Conservation (phyloP, 1,140 invertebrate species). For the Pogonus chalceus region DNA sequence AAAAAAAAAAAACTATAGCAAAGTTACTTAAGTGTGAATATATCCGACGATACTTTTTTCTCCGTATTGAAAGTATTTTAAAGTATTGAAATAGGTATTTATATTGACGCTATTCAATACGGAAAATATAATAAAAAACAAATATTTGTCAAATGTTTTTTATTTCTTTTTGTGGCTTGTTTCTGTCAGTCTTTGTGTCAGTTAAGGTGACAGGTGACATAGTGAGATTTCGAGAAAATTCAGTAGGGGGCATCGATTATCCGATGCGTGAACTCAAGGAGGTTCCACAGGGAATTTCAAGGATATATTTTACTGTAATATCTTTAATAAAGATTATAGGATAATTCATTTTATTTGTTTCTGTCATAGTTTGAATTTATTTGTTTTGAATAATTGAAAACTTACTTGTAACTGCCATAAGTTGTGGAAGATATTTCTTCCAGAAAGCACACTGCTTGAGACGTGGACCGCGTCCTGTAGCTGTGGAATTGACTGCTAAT, state of each 20-base stretch:
- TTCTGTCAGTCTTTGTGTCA: background rate
- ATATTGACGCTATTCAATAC: too few relatives aligned
- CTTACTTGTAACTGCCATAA: constrained; percentile 66
- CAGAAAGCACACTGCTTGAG: constrained; percentile 92
- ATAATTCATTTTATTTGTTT: background rate
- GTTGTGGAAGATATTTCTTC: constrained; percentile 87
- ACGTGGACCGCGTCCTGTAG: constrained; percentile 74
- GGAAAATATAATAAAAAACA: background rate
- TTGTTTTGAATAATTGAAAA: constrained; percentile 17
- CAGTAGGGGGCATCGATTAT: background rate
- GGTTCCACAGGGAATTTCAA: background rate
- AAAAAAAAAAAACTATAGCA: too few relatives aligned
- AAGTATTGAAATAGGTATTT: too few relatives aligned
- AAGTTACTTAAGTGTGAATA: too few relatives aligned
- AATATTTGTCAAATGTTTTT: background rate
- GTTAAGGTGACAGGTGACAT: background rate
- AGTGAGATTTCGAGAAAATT: background rate
- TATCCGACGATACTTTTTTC: too few relatives aligned
- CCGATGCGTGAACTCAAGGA: background rate
- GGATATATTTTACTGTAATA: background rate
- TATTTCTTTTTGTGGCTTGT: background rate
- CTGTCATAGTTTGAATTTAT: too few relatives aligned
- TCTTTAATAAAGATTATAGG: background rate
- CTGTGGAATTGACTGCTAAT: constrained; percentile 65
- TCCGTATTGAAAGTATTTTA: too few relatives aligned